Conservation (phyloP, 2,797 vertebrate species). For the Danio tinwini region DNA sequence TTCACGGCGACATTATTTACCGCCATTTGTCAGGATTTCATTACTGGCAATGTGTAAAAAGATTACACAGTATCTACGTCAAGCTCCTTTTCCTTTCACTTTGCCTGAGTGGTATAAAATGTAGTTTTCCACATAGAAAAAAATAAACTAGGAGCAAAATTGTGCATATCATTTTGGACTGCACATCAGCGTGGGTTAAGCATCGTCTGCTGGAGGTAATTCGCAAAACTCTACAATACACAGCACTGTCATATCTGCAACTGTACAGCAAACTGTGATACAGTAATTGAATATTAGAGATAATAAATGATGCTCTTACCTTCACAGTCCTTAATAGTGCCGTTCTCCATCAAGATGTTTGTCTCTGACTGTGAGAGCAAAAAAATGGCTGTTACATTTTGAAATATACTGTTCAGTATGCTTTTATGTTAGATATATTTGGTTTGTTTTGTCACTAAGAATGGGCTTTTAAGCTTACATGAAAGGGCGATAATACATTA, state of each 20-base stretch:
- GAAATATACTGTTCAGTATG: background rate
- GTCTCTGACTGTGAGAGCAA: slow-evolving; percentile 60
- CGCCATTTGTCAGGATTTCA: slow-evolving; percentile 58
- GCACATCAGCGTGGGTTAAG: slow-evolving; percentile 15
- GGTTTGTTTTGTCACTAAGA: no score
- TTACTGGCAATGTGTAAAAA: slow-evolving; percentile 61
- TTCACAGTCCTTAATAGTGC: slow-evolving; percentile 42
- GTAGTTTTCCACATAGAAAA: slow-evolving; percentile 29
- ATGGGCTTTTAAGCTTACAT: no score
- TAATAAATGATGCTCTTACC: slow-evolving; percentile 50
- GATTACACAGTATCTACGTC: slow-evolving; percentile 65
- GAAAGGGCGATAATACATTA: no score
- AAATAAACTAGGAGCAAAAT: slow-evolving; percentile 24
- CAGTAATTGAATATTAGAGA: background rate
- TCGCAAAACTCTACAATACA: slow-evolving; percentile 35
- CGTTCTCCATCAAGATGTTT: slow-evolving; percentile 56
- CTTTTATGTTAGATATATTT: no score
- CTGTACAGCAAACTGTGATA: background rate
- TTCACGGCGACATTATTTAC: slow-evolving; percentile 56
- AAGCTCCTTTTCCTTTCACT: slow-evolving; percentile 54
- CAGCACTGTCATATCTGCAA: background rate
- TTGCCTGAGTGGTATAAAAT: slow-evolving; percentile 50
- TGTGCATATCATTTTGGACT: slow-evolving; percentile 32
- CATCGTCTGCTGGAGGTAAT: slow-evolving; percentile 23
- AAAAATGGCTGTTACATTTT: background rate